Conservation (phyloP, 2,888 invertebrate species). For the Syritta pipiens region DNA sequence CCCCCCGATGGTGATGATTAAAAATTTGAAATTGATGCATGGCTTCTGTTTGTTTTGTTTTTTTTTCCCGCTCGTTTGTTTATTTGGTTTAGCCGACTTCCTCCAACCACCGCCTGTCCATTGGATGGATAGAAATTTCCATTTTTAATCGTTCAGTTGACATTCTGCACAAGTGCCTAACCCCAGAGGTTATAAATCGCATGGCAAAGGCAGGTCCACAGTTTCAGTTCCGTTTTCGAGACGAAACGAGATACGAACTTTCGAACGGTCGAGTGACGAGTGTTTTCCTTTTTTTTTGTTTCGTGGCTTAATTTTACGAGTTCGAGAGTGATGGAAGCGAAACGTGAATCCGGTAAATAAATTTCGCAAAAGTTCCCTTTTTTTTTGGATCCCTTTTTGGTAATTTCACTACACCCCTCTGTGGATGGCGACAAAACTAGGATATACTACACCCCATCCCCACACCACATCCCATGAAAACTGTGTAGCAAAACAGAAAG, state of each 20-base stretch:
- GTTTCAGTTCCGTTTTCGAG: constrained; percentile 63
- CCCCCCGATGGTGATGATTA: constrained; percentile 8
- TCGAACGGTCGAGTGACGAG: constrained; percentile 15
- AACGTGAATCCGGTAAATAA: constrained; percentile 59
- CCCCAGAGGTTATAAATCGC: constrained; percentile 46
- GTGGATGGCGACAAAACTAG: constrained; percentile 18
- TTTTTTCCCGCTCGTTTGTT: no score
- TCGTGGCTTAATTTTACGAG: background rate
- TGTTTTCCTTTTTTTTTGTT: background rate
- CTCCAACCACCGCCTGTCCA: constrained; percentile 5
- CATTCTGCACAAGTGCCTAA: constrained; percentile 24
- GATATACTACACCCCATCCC: constrained; percentile 7
- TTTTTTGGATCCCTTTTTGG: background rate
- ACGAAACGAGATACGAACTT: constrained; percentile 37
- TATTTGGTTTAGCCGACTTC: constrained; percentile 2
- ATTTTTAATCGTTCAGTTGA: constrained; percentile 51
- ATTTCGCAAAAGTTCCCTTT: constrained; percentile 23
- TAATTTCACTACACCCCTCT: no score
- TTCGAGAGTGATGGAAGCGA: constrained; percentile 8
- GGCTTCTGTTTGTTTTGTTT: constrained; percentile 5
- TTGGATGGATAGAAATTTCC: constrained; percentile 30
- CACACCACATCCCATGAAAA: background rate
- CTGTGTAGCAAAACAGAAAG: constrained; percentile 37
- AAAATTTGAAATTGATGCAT: constrained; percentile 21
- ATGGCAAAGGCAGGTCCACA: constrained; percentile 20